phyloP scores from a whole-genome alignment of 2,888 invertebrate species.

The Perithous albicinctus region DNA sequence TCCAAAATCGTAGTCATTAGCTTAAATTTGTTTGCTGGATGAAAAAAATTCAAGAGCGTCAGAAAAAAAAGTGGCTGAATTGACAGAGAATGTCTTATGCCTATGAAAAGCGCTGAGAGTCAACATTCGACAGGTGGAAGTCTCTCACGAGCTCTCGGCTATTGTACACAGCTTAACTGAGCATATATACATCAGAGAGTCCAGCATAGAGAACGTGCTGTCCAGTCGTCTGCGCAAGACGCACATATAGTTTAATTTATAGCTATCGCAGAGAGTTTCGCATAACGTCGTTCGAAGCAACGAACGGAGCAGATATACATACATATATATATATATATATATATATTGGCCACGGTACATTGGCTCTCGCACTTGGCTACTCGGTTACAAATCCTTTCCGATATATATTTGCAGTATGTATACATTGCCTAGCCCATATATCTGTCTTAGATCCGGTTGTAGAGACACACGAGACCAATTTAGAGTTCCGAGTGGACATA shows the following conservation, averaged over 20 bases:
- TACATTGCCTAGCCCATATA: slow-evolving; percentile 3
- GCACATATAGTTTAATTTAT: background rate
- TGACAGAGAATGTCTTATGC: no score
- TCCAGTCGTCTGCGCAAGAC: background rate
- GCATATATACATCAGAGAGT: no score
- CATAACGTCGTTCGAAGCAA: background rate
- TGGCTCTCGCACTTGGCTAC: background rate
- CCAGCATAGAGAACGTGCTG: background rate
- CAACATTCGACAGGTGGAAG: background rate
- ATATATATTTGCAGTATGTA: slow-evolving; percentile 2
- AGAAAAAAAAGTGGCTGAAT: no score
- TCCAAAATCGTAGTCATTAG: no score
- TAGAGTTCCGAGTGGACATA: slow-evolving; percentile 44
- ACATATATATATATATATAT: no score
- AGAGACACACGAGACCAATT: background rate
- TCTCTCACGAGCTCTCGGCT: background rate
- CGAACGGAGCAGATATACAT: no score
- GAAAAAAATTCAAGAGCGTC: no score
- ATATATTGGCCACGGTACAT: slow-evolving; percentile 5
- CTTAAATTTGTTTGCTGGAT: no score
- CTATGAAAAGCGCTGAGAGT: background rate
- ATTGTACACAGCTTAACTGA: no score
- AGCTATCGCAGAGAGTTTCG: background rate
- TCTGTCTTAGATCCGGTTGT: slow-evolving; percentile 53
- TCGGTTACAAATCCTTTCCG: background rate